A percentile compares a stretch with the other conserved stretches of the same genome.
Evolutionary conservation across 1,140 invertebrate genomes (phyloP).

Genomic region (Paracyclopina nana): DNA sequence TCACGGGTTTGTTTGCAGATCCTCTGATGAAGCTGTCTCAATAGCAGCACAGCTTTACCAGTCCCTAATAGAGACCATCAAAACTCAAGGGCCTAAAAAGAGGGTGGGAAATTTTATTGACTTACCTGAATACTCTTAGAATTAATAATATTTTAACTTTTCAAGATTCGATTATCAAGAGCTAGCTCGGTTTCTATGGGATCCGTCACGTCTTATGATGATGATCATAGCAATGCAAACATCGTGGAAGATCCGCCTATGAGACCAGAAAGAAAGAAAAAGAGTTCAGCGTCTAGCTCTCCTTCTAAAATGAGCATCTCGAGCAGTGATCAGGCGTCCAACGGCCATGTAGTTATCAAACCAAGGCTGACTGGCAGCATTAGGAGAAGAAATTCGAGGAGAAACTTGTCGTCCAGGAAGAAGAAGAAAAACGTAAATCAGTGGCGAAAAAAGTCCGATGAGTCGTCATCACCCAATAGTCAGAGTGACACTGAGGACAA

Average conservation of each 20-base stretch:
- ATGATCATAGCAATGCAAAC: too few species aligned
- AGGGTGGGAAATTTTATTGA: too few species aligned
- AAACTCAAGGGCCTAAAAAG: constrained; percentile 13
- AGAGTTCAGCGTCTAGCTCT: too few species aligned
- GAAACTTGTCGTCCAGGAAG: not conserved
- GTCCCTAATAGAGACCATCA: constrained; percentile 55
- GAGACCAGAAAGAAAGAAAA: too few species aligned
- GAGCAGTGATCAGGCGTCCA: too few species aligned
- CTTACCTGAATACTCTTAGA: too few species aligned
- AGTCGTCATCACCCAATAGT: not conserved
- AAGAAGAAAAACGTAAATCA: not conserved
- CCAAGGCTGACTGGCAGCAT: not conserved
- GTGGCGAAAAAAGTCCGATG: not conserved
- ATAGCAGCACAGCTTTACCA: constrained; percentile 72
- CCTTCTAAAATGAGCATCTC: too few species aligned
- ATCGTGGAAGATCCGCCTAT: too few species aligned
- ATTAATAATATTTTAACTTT: too few species aligned
- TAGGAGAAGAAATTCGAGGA: not conserved
- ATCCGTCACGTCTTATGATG: too few species aligned
- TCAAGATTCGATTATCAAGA: too few species aligned
- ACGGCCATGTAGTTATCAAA: not conserved
- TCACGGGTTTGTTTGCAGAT: constrained; percentile 64
- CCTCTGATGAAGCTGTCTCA: constrained; percentile 61
- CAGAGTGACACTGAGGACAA: not conserved
- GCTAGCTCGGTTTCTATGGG: too few species aligned